phyloP scores from a whole-genome alignment of 2,888 invertebrate genomes.

The Amphimallon solstitiale region DNA sequence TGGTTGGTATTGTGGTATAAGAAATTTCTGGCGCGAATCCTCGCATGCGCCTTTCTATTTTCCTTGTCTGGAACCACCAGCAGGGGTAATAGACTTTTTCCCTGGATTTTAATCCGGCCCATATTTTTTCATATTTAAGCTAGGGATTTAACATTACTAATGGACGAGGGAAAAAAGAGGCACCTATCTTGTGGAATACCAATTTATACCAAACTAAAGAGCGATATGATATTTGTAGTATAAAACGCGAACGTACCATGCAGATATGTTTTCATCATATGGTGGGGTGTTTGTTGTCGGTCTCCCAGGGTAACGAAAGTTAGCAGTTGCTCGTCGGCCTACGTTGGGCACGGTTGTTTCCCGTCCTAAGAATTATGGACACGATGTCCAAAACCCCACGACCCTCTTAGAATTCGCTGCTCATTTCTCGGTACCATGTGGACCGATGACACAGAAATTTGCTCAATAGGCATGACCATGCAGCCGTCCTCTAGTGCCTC shows the following conservation, averaged over 20 bases:
- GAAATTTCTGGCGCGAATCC: constrained; percentile 36
- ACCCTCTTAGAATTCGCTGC: constrained; percentile 35
- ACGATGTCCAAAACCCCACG: constrained; percentile 35
- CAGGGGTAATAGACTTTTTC: constrained; percentile 55
- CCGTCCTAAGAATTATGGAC: constrained; percentile 31
- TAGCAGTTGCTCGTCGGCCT: constrained; percentile 40
- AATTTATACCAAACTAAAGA: background rate
- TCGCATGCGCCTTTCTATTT: constrained; percentile 41
- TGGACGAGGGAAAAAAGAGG: background rate
- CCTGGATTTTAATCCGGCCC: constrained; percentile 39
- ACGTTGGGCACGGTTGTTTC: constrained; percentile 35
- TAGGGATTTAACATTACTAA: background rate
- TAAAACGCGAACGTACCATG: constrained; percentile 17
- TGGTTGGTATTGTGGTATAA: constrained; percentile 5
- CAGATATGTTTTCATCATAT: constrained; percentile 27
- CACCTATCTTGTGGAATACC: background rate
- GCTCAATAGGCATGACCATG: constrained; percentile 86
- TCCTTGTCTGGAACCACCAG: constrained; percentile 49
- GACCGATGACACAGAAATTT: constrained; percentile 81
- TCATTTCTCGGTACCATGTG: constrained; percentile 65
- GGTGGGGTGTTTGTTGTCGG: constrained; percentile 41
- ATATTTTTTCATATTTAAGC: constrained; percentile 9
- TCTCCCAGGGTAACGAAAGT: constrained; percentile 40
- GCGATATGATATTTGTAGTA: background rate
- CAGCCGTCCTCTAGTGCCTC: constrained; percentile 77